phyloP scores from a whole-genome alignment of 2,113 vertebrate species.

The Mirza zaza region DNA sequence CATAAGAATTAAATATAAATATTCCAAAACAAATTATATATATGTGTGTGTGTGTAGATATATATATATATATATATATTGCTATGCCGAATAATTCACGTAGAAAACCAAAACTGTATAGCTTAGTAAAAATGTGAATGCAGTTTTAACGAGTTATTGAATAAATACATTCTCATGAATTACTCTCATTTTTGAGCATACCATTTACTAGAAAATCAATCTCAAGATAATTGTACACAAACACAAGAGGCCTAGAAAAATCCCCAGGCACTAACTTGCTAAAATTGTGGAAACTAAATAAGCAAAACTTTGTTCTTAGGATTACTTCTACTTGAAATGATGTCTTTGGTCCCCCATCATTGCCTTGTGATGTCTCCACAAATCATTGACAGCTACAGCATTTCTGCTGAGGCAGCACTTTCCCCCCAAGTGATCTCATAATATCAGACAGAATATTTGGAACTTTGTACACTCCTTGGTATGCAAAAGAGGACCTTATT shows the following conservation, averaged over 20 bases:
- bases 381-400: conserved; percentile 45
- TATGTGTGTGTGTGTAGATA: no score
- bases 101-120: conserved; percentile 77
- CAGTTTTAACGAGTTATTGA: conserved; percentile 76
- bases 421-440: background rate
- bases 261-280: conserved; percentile 75
- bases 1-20: conserved; percentile 40
- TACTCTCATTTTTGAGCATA: conserved; percentile 77
- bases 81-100: conserved; percentile 56
- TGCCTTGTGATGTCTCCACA: conserved; percentile 54
- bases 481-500: background rate
- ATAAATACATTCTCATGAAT: conserved; percentile 82
- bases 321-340: conserved; percentile 43
- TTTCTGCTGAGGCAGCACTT: conserved; percentile 38
- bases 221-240: conserved; percentile 76
- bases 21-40: background rate
- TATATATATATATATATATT: background rate
- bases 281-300: conserved; percentile 60
- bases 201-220: conserved; percentile 83
- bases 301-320: conserved; percentile 49
- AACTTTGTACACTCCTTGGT: background rate
- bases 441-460: background rate
- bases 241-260: conserved; percentile 70
- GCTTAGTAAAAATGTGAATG: conserved; percentile 78
- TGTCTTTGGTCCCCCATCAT: conserved; percentile 24